Base-by-base conservation (phyloP, 2,888 invertebrate genomes). In the Thymelicus acteon region DNA sequence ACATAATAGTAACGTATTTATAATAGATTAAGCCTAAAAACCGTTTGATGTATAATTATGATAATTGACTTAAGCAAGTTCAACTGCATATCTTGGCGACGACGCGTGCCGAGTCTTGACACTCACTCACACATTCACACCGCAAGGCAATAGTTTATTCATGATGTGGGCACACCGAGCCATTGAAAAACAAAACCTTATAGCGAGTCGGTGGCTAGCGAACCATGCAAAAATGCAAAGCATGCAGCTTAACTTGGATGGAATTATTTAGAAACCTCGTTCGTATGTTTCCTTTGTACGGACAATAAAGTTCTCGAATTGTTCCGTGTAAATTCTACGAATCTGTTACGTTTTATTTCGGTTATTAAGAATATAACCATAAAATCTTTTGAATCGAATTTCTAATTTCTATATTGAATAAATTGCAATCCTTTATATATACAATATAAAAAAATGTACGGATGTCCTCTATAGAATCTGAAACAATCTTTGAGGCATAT, bases 11-110 rank as follows among this genome's bases (percentile, higher is more conserved):
- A n/a, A n/a, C n/a, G n/a, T n/a, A n/a, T n/a, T n/a, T n/a, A n/a
- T n/a, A n/a, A n/a, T n/a, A n/a, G n/a, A n/a, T n/a, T n/a, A n/a
- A n/a, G 19, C 19, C 2, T 19, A 19, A 19, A 19, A 19, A 19
- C 19, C 77, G 77, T 75, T 79, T 82, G 81, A 80, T 83, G 83
- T 81, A 80, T 82, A 85, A 88, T 86, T 88, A 86, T 87, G 85
- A 78, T 86, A 88, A 88, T 86, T 83, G 80, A 78, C 74, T 73
- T 73, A 76, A 77, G 78, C 75, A 74, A 78, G 77, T 74, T 69
- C 72, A 75, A 68, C 81, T 76, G 82, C 85, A 83, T 85, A 85
- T 86, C 85, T 87, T 82, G 83, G 72, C 76, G 76, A 68, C 77
- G 79, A 86, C 76, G 85, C 83, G 80, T 83, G 75, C 72, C 76